Percentiles rank a stretch among this genome's conserved stretches.
phyloP scores from a whole-genome alignment of 2,113 vertebrate genomes.

The Rallus limicola region DNA sequence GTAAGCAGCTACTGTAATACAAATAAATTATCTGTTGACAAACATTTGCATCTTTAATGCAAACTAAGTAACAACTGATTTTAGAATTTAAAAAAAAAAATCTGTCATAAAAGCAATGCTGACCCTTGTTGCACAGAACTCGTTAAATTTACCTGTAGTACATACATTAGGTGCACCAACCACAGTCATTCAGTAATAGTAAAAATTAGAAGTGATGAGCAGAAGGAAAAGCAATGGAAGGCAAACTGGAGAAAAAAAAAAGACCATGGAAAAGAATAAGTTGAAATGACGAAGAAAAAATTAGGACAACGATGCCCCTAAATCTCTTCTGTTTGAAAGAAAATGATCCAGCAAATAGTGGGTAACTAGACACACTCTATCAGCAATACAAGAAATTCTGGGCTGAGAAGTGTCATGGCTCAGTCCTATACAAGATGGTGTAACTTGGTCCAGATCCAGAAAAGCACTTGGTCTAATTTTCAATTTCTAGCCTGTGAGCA shows the following conservation, averaged over 20 bases:
- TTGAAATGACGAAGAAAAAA: not conserved
- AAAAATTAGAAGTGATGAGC: not conserved
- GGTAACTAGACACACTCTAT: not conserved
- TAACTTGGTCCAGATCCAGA: not conserved
- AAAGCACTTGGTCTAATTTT: not conserved
- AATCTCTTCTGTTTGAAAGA: not conserved
- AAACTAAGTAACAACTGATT: not conserved
- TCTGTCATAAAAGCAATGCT: not conserved
- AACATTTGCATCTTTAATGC: not conserved
- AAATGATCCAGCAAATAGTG: not conserved
- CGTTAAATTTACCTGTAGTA: rapidly evolving
- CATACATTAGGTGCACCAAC: not conserved
- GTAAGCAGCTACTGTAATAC: not conserved
- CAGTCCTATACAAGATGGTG: not conserved
- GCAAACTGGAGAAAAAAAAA: not conserved
- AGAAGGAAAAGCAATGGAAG: not conserved
- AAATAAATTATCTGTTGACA: not conserved
- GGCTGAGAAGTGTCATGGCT: not conserved
- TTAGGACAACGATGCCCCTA: not conserved
- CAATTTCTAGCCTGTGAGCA: not conserved
- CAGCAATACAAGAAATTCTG: not conserved
- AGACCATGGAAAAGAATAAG: not conserved
- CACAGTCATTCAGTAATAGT: not conserved
- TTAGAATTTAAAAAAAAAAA: not conserved
- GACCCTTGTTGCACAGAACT: not conserved